These are phyloP conservation scores for Boulengeromyrus knoepffleri DNA, from an alignment of 2,113 vertebrate species.

Conservation along the genomic window DNA sequence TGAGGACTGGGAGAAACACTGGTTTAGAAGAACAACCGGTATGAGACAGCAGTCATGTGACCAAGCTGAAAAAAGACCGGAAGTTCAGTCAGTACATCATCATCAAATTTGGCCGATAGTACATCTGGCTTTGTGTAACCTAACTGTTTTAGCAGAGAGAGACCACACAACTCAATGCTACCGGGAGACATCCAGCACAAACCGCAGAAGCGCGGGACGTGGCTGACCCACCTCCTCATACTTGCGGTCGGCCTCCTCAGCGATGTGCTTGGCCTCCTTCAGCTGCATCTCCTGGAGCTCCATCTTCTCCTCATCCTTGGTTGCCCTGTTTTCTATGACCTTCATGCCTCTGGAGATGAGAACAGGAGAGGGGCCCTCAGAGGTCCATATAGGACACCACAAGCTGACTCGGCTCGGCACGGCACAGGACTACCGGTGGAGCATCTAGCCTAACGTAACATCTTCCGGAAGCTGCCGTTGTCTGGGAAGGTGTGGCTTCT, in stretches of 20 bases:
- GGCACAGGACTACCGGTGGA: neutral
- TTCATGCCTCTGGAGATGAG: slow-evolving; percentile 85
- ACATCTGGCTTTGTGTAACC: too few species aligned
- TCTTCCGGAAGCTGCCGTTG: neutral
- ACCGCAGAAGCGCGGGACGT: neutral
- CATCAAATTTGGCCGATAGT: neutral
- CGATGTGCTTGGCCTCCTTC: slow-evolving; percentile 97
- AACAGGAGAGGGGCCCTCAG: neutral
- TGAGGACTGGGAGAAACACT: neutral
- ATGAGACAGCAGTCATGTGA: neutral
- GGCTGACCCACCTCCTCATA: slow-evolving; percentile 80
- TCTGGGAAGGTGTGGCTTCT: neutral
- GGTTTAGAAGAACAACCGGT: neutral
- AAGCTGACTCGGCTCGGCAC: neutral
- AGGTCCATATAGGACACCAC: neutral
- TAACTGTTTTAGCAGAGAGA: neutral
- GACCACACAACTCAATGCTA: neutral
- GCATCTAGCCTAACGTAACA: neutral
- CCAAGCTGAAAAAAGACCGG: neutral
- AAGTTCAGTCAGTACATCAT: neutral
- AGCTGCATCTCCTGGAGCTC: slow-evolving; percentile 98
- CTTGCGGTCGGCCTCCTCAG: slow-evolving; percentile 96
- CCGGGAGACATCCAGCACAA: neutral
- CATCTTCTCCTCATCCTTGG: slow-evolving; percentile 98
- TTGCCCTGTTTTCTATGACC: slow-evolving; percentile 93